Evolutionary conservation across 2,113 vertebrate genomes (phyloP).

Genomic region (Picathartes gymnocephalus): DNA sequence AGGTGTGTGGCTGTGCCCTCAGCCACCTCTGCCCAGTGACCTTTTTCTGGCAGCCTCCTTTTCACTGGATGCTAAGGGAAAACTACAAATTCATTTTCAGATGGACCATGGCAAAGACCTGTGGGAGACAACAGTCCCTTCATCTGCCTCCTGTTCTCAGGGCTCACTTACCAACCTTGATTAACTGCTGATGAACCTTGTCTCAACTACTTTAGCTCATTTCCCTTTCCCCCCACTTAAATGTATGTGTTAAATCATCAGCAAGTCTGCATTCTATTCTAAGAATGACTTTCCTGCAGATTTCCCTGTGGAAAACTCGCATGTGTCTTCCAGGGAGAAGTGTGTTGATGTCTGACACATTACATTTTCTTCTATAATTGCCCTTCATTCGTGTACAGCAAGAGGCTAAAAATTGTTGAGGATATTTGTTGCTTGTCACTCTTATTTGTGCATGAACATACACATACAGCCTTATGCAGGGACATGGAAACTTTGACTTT

Average conservation of each 20-base stretch:
- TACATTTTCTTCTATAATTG: constrained; percentile 21
- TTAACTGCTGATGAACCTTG: background rate
- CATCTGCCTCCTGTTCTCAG: background rate
- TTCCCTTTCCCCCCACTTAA: background rate
- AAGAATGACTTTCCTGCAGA: background rate
- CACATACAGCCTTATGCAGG: background rate
- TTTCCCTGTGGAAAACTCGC: background rate
- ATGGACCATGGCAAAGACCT: background rate
- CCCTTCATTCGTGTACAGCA: background rate
- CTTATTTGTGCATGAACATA: background rate
- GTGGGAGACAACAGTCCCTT: background rate
- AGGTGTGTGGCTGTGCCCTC: background rate
- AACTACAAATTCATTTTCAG: background rate
- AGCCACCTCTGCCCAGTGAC: background rate
- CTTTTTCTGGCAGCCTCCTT: background rate
- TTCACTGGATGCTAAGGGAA: background rate
- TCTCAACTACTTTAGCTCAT: background rate
- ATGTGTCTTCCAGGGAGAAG: background rate
- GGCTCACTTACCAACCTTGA: background rate
- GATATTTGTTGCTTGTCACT: constrained; percentile 39
- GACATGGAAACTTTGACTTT: constrained; percentile 26
- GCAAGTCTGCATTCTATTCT: background rate
- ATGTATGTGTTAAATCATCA: background rate
- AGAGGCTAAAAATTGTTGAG: constrained; percentile 12
- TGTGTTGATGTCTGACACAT: background rate